Evolutionary conservation across 2,797 vertebrate genomes (phyloP).

Genomic region (Furcifer pardalis): DNA sequence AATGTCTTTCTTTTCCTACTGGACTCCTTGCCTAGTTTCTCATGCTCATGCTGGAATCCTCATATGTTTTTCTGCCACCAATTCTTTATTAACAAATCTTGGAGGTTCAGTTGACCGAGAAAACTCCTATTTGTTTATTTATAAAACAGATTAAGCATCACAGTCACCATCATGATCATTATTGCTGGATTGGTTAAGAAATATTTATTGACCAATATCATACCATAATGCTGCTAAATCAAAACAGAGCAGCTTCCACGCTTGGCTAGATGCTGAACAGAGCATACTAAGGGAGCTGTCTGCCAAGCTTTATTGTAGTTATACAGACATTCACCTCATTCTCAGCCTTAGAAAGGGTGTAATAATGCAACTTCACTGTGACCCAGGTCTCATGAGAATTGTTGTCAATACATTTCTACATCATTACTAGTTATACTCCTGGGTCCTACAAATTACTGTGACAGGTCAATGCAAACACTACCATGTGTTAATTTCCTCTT

Average conservation of each 20-base stretch:
- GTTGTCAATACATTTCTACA: background rate
- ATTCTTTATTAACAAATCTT: background rate
- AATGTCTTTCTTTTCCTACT: background rate
- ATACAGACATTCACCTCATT: background rate
- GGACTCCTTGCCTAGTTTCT: background rate
- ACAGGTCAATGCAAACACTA: background rate
- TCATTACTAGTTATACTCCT: background rate
- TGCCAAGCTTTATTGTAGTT: conserved; percentile 2
- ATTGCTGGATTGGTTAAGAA: background rate
- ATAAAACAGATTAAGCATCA: conserved; percentile 5
- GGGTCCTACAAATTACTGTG: background rate
- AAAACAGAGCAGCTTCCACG: background rate
- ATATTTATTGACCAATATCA: conserved; percentile 1
- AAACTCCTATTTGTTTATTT: background rate
- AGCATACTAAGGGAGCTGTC: conserved; percentile 10
- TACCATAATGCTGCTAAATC: background rate
- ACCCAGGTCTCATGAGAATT: fast-evolving
- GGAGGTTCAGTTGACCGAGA: background rate
- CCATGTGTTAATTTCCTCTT: background rate
- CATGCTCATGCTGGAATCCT: background rate
- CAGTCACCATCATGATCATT: background rate
- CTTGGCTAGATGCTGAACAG: conserved; percentile 8
- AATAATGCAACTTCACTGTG: fast-evolving
- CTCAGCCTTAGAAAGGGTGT: background rate
- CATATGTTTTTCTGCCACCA: background rate